These are phyloP conservation scores for Brachionus rotundiformis DNA, from an alignment of 1,140 invertebrate species.

Conservation along the genomic window DNA sequence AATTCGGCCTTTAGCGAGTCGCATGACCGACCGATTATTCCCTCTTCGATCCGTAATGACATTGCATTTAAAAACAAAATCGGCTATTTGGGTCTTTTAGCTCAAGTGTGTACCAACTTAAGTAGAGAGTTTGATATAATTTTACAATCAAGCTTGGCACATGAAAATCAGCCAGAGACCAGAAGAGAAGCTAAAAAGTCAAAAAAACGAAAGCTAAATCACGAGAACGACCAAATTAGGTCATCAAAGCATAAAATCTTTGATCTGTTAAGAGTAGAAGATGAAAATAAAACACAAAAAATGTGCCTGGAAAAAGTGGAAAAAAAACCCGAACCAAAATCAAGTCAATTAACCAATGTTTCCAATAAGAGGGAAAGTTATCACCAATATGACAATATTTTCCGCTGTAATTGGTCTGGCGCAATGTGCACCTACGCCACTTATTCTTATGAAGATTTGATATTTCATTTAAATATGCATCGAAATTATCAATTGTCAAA, in stretches of 20 bases:
- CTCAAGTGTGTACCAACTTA: conserved; percentile 10
- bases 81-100: conserved; percentile 24
- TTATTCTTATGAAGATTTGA: not conserved
- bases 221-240: not conserved
- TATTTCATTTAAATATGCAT: not conserved
- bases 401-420: not conserved
- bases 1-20: not conserved
- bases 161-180: not conserved
- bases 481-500: not conserved
- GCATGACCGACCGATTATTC: not conserved
- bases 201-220: not conserved
- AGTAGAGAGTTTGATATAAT: conserved; percentile 24
- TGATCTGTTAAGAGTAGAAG: not conserved
- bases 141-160: not conserved
- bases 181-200: not conserved
- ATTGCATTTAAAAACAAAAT: conserved; percentile 12
- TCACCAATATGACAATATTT: not conserved
- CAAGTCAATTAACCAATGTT: not conserved
- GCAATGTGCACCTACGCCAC: not conserved
- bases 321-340: not conserved
- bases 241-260: not conserved
- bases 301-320: not conserved
- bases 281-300: not conserved
- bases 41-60: not conserved
- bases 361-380: not conserved